Base-by-base conservation (phyloP, 2,888 invertebrate species). In the Drosophila birchii region DNA sequence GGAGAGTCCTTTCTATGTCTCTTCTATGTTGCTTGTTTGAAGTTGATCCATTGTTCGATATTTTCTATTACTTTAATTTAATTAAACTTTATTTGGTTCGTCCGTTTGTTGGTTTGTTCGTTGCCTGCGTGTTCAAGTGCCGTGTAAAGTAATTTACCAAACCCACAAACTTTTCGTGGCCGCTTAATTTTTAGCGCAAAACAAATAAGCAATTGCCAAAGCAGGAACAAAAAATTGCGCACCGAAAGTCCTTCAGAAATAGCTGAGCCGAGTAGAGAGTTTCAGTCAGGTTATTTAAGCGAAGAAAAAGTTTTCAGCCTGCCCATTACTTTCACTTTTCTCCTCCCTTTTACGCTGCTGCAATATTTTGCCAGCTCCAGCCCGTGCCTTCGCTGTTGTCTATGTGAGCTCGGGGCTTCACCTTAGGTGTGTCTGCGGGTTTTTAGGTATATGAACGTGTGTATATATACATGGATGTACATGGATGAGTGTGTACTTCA, bases 61-160 rank as follows among this genome's bases (percentile, higher is more conserved):
- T 53, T 70, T 51, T 75, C 43, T 55, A 18, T 61, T 67, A 51
- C 58, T 79, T 82, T 83, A 83, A 88, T 86, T 84, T 66, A 88
- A 84, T 86, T 80, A 83, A 88, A 86, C 70, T 49, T 41, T 58
- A 68, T 70, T 62, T 26, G 51, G 58, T 45, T 60, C 39, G 58
- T 69, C 38, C 12, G 66, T 69, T 66, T 45, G 45, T 45, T 44
- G 41, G 58, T 64, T 69, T 77, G 78, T 76, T 72, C 77, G 67
- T 75, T 66, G 84, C 70, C 85, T 88, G 86, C 89, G 86, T 86
- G 86, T 80, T 80, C 76, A 86, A 89, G 88, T 89, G 75, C 89
- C 86, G 88, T 86, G 89, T 89, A 86, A 88, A 86, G 79, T 80
- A 85, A 89, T 86, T 85, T 79, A 76, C 44, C 61, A 64, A 62